phyloP scores from a whole-genome alignment of 2,113 vertebrate species.

The Rhipidura dahli region DNA sequence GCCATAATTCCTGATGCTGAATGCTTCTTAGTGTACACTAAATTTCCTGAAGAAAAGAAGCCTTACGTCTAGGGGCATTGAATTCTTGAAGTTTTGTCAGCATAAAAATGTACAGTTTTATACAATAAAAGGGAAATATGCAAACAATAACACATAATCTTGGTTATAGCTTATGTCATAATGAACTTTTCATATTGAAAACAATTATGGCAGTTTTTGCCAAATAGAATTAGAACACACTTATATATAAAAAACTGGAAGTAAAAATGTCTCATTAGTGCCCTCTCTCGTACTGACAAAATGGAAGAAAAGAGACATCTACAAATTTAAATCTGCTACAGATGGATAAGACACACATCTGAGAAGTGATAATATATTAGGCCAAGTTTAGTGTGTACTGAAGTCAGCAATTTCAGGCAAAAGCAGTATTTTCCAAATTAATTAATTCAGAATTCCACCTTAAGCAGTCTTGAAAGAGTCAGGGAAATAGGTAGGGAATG shows the following conservation, averaged over 20 bases:
- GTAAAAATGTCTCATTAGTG: background rate
- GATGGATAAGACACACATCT: background rate
- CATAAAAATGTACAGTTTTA: background rate
- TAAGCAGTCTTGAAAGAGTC: background rate
- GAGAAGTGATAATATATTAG: background rate
- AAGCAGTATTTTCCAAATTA: background rate
- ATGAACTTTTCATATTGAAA: background rate
- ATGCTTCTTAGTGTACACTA: background rate
- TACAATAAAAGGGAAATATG: background rate
- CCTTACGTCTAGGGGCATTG: background rate
- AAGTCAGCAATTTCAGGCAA: background rate
- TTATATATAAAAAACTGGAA: background rate
- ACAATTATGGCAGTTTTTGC: background rate
- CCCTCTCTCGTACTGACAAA: background rate
- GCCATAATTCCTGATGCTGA: background rate
- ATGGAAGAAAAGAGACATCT: background rate
- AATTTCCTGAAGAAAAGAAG: background rate
- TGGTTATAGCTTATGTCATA: background rate
- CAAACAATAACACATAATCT: background rate
- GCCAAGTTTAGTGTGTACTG: background rate
- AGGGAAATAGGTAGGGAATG: background rate
- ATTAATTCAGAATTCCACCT: background rate
- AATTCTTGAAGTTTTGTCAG: background rate
- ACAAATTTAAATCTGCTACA: background rate
- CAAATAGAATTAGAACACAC: background rate